Percentiles rank a stretch among this genome's conserved stretches.
Conservation (phyloP, 2,113 vertebrate genomes). For the Rhineura floridana region DNA sequence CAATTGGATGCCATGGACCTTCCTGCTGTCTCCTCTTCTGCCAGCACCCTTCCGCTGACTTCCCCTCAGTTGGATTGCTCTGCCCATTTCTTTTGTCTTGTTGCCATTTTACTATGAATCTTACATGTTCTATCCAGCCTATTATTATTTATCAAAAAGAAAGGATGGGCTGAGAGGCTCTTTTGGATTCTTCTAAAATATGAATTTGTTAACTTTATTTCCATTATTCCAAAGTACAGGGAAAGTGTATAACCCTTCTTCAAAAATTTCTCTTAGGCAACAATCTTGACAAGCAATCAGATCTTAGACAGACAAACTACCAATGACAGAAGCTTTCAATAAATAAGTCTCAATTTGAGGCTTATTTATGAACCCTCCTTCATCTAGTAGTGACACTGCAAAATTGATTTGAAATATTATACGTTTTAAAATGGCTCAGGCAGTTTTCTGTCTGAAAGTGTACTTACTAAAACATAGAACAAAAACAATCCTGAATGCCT, state of each 20-base stretch:
- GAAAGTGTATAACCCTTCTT: not conserved
- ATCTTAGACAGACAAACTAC: not conserved
- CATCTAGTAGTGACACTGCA: not conserved
- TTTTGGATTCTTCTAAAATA: not conserved
- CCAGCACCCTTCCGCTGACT: too few species aligned
- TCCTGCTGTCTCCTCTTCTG: too few species aligned
- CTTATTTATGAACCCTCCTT: not conserved
- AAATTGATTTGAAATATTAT: slow-evolving; percentile 13
- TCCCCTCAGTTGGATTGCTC: too few species aligned
- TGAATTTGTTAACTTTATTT: not conserved
- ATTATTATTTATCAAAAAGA: not conserved
- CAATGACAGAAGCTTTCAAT: not conserved
- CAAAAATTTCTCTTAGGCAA: not conserved
- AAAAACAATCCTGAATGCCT: not conserved
- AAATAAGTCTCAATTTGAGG: not conserved
- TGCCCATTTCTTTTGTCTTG: not conserved
- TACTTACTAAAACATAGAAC: not conserved
- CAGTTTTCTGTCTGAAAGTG: not conserved
- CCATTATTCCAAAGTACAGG: not conserved
- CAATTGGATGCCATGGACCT: too few species aligned
- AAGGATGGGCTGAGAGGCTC: not conserved
- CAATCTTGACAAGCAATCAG: not conserved
- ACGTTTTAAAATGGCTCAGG: not conserved
- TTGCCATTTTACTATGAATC: not conserved
- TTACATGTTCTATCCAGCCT: not conserved